Evolutionary conservation across 1,140 invertebrate species (phyloP), one percentile per base, ranked within the genome.

Genomic region (Gonatopus flavifemur): DNA sequence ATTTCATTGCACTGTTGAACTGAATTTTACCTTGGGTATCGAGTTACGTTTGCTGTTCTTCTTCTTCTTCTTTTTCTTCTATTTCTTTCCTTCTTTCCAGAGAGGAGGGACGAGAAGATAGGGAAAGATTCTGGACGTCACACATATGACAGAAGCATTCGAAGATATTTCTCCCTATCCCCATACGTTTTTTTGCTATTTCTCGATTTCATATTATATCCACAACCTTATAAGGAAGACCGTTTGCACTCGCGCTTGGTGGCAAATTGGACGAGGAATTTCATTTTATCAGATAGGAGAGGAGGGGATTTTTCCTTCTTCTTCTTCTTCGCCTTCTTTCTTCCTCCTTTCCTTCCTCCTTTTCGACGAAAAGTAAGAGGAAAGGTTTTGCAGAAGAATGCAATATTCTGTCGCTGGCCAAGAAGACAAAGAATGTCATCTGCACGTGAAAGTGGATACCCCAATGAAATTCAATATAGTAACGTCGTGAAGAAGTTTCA

Each of bases 401-500:
- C 60, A 63, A 63, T 63, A 63, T 62, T 62, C 59, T 20, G 47
- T 12, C 10, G 45, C n/a, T n/a, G n/a, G n/a, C n/a, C n/a, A n/a
- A n/a, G n/a, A n/a, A n/a, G n/a, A n/a, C n/a, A n/a, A n/a, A 63
- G 61, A 63, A 63, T 63, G 60, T 63, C 61, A 63, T 63, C 55
- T 48, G 59, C 58, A 36, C 55, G 53, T 49, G 59, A 51, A 62
- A 62, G 59, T 58, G 61, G 60, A 62, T 62, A 62, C 60, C 49
- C 55, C 52, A 62, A 62, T 62, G 59, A 62, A 62, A 62, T 62
- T 62, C 59, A 55, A 62, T 62, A 62, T 58, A 59, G 50, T 51
- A 62, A 61, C 59, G 47, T 44, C 38, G 54, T 48, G 56, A 57
- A 15, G 16, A 7, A 7, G 6, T 7, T 28, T 6, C 6, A 12